Base-by-base conservation (phyloP, 2,888 invertebrate species). In the Trichogramma evanescens region DNA sequence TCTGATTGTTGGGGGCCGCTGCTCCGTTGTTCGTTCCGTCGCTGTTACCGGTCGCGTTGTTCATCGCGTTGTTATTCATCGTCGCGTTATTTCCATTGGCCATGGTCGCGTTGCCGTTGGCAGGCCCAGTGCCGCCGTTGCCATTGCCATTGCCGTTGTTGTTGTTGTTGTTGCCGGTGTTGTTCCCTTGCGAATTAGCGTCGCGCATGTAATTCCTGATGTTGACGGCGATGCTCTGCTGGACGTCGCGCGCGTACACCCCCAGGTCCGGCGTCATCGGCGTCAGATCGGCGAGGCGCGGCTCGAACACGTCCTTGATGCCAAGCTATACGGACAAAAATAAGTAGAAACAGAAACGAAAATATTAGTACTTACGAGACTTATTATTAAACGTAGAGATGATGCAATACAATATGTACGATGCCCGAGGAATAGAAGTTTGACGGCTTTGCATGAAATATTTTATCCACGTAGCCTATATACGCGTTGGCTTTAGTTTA, bases 221-320 rank as follows among this genome's bases (percentile, higher is more conserved):
- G 71, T 87, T 88, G 10, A 93, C 89, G 56, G 89, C 89, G 63
- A 93, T 89, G 13, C 88, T 87, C 78, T 92, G 92, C 76, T 92
- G 91, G 68, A 92, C 86, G 76, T 91, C 91, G 59, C 89, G 86
- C 44, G 90, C 91, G 72, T 89, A 92, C 61, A 91, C 85, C 46
- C 87, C 86, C n/a, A 82, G 78, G 71, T 89, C 88, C 26, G 82
- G 81, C 42, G 91, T 91, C 91, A 92, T 90, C 60, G 86, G 86
- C 13, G 86, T 83, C 72, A 92, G 87, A 79, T 92, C 89, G 4
- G 88, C 87, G 64, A 86, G 85, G 61, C 88, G 82, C 3, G 91
- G 91, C 76, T 92, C 90, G 73, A 93, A 92, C 51, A 91, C 87
- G 71, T 89, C 86, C 66, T 83, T 80, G 65, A 91, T 85, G 46